Base-by-base conservation (phyloP, 2,888 invertebrate species). In the Trilocha varians region DNA sequence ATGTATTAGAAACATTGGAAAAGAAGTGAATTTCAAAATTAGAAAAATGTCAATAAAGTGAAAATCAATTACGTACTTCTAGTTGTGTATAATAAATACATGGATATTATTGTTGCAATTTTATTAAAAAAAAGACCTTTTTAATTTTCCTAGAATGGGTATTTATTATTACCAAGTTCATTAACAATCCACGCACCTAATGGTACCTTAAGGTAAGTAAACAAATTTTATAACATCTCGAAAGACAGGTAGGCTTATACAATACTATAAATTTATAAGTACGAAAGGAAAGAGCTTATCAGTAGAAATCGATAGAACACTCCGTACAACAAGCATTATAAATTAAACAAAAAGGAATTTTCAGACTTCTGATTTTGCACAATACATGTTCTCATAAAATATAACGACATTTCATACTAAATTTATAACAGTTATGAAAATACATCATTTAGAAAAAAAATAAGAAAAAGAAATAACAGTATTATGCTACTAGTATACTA, bases 101-200 rank as follows among this genome's bases (percentile, higher is more conserved):
- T 11, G 5, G 6, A 25, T 4, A 25, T 25, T 9, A 3, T 25
- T 25, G 25, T 25, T 4, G 39, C 18, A 45, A 43, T 45, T 48
- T 40, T 43, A n/a, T 36, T 39, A 58, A 55, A 63, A 62, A 57
- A 47, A 44, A 39, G 50, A 32, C 45, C 47, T 34, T 13, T 5
- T 13, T 5, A 8, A 15, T 16, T 54, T 59, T 66, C 65, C 69
- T 73, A 73, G 74, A 71, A 65, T n/a, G n/a, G n/a, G n/a, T 71
- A 76, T 77, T 75, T 74, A 73, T 69, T 75, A n/a, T 68, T 53
- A 70, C 58, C 70, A 71, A 62, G 68, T 67, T 65, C 52, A 59
- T 71, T 70, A 76, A 78, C 72, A 75, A 75, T 73, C 72, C 74
- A 71, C 61, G 67, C 63, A 76, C 69, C 67, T 48, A 67, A 61